Evolutionary conservation across 2,797 vertebrate species (phyloP).

Genomic region (Tenualosa ilisha): DNA sequence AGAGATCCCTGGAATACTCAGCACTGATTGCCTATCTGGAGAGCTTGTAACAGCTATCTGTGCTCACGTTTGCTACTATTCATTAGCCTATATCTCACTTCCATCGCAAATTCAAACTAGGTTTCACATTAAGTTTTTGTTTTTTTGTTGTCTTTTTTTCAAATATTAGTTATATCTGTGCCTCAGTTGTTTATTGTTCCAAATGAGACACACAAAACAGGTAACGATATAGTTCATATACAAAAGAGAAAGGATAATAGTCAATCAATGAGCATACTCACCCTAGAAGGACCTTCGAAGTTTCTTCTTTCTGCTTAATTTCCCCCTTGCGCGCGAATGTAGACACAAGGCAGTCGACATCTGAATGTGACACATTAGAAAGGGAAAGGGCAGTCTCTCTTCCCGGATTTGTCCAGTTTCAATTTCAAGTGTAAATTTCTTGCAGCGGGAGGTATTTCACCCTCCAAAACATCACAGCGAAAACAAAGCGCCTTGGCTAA

Average conservation of each 20-base stretch:
- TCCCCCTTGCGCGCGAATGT: not conserved
- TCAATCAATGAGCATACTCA: not conserved
- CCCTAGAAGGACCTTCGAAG: not conserved
- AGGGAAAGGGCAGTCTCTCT: not conserved
- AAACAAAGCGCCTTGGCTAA: slow-evolving; percentile 20
- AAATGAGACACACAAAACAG: not conserved
- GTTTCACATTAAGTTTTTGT: not conserved
- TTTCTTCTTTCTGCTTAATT: slow-evolving; percentile 4
- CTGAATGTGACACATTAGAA: slow-evolving; percentile 4
- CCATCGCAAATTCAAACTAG: not conserved
- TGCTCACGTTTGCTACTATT: not conserved
- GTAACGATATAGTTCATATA: not conserved
- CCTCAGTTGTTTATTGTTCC: not conserved
- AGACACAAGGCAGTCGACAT: not conserved
- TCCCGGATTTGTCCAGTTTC: slow-evolving; percentile 7
- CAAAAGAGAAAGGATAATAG: not conserved
- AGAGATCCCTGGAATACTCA: not conserved
- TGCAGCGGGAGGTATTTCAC: slow-evolving; percentile 20
- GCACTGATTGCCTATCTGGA: not conserved
- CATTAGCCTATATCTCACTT: not conserved
- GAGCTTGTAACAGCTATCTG: not conserved
- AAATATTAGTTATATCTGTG: not conserved
- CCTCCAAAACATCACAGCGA: slow-evolving; percentile 3
- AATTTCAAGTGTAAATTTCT: slow-evolving; percentile 23
- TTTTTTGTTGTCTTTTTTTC: not conserved